Evolutionary conservation across 2,888 invertebrate genomes (phyloP).

Genomic region (Oxystoma pomonae): DNA sequence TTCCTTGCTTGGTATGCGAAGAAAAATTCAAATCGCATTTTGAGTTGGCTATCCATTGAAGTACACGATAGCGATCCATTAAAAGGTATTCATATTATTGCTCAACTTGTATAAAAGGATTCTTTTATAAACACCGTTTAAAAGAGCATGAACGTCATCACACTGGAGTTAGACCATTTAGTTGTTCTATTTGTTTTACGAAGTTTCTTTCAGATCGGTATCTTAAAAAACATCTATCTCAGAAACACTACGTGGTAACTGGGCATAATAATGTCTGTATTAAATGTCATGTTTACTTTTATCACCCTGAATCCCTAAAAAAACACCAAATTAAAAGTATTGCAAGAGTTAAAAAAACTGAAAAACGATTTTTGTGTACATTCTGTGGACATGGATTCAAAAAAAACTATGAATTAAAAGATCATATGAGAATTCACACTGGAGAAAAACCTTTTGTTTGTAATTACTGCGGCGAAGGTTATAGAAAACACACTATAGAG

Average conservation of each 20-base stretch:
- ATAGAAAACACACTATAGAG: slow-evolving; percentile 46
- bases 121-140: slow-evolving; percentile 36
- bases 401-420: slow-evolving; percentile 33
- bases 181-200: slow-evolving; percentile 21
- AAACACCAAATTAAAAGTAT: neutral
- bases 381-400: slow-evolving; percentile 41
- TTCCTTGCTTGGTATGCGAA: slow-evolving; percentile 35
- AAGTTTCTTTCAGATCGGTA: neutral
- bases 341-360: neutral
- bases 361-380: slow-evolving; percentile 33
- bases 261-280: neutral
- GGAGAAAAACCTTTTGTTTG: slow-evolving; percentile 49
- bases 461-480: slow-evolving; percentile 47
- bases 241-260: neutral
- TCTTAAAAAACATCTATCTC: neutral
- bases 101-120: slow-evolving; percentile 33
- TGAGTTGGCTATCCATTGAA: slow-evolving; percentile 28
- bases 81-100: slow-evolving; percentile 31
- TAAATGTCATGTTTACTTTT: neutral
- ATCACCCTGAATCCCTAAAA: neutral
- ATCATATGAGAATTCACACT: slow-evolving; percentile 46
- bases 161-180: slow-evolving; percentile 47
- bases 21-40: slow-evolving; percentile 31
- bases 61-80: slow-evolving; percentile 35
- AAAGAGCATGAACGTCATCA: slow-evolving; percentile 48